Evolutionary conservation across 2,888 invertebrate genomes (phyloP).

Genomic region (Drosophila merina): DNA sequence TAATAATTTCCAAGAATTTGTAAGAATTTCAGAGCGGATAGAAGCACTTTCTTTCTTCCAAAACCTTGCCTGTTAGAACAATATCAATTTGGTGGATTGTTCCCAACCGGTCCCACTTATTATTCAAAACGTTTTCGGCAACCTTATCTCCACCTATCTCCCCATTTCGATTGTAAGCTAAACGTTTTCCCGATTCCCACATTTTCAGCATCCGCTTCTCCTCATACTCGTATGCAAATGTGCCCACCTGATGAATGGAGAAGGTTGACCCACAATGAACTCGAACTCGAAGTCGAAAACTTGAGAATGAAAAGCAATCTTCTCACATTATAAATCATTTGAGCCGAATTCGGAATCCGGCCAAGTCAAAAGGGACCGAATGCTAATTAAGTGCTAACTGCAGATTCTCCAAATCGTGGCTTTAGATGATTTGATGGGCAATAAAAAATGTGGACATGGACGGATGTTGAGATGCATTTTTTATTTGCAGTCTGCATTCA

Average conservation of each 20-base stretch:
- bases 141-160: constrained; percentile 12
- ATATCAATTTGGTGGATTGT: neutral
- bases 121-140: constrained; percentile 2
- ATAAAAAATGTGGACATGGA: constrained; percentile 28
- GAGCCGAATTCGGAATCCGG: constrained; percentile 13
- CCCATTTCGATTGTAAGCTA: constrained; percentile 8
- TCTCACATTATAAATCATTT: constrained; percentile 41
- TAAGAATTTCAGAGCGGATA: neutral
- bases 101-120: constrained; percentile 1
- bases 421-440: constrained; percentile 55
- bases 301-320: constrained; percentile 24
- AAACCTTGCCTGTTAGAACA: neutral
- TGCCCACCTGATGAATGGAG: constrained; percentile 36
- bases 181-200: constrained; percentile 42
- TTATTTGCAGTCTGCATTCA: constrained; percentile 57
- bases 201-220: constrained; percentile 45
- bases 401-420: constrained; percentile 48
- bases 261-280: constrained; percentile 39
- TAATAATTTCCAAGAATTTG: constrained; percentile 33
- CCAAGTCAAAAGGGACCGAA: constrained; percentile 41
- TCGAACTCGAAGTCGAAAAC: constrained; percentile 29
- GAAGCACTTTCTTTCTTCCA: constrained; percentile 3
- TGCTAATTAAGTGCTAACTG: constrained; percentile 56
- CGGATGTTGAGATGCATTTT: constrained; percentile 30
- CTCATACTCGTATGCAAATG: constrained; percentile 42